phyloP scores from a whole-genome alignment of 2,888 invertebrate genomes.

The Notodromas monacha region DNA sequence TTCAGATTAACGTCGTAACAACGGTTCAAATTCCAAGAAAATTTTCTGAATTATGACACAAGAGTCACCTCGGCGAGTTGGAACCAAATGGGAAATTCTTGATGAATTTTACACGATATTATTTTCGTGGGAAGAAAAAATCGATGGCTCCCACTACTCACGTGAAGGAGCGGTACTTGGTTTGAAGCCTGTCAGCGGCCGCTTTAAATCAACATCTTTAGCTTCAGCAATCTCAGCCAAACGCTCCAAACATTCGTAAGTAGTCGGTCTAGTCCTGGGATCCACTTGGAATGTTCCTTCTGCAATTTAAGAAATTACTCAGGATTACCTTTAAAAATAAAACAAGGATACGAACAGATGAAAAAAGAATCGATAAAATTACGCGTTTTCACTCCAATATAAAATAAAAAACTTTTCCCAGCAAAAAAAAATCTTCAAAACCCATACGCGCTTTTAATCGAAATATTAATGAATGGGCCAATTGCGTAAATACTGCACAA shows the following conservation, averaged over 20 bases:
- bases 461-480: neutral
- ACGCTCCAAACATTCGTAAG: slow-evolving; percentile 45
- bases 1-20: too few relatives aligned
- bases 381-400: neutral
- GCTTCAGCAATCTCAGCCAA: slow-evolving; percentile 62
- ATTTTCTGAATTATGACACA: too few relatives aligned
- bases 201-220: slow-evolving; percentile 43
- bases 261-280: slow-evolving; percentile 42
- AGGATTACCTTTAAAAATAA: too few relatives aligned
- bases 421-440: too few relatives aligned
- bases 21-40: too few relatives aligned
- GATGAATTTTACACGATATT: too few relatives aligned
- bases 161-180: too few relatives aligned
- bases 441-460: neutral
- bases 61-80: too few relatives aligned
- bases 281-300: slow-evolving; percentile 24
- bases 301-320: too few relatives aligned
- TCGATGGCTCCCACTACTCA: too few relatives aligned
- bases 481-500: slow-evolving; percentile 4
- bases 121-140: too few relatives aligned
- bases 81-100: too few relatives aligned
- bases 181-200: slow-evolving; percentile 14
- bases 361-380: slow-evolving; percentile 1
- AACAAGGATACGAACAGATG: slow-evolving; percentile 16
- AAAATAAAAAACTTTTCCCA: slow-evolving; percentile 11